A percentile compares a stretch with the other conserved stretches of the same genome.
phyloP scores from a whole-genome alignment of 2,888 invertebrate genomes.

The Boloria selene region DNA sequence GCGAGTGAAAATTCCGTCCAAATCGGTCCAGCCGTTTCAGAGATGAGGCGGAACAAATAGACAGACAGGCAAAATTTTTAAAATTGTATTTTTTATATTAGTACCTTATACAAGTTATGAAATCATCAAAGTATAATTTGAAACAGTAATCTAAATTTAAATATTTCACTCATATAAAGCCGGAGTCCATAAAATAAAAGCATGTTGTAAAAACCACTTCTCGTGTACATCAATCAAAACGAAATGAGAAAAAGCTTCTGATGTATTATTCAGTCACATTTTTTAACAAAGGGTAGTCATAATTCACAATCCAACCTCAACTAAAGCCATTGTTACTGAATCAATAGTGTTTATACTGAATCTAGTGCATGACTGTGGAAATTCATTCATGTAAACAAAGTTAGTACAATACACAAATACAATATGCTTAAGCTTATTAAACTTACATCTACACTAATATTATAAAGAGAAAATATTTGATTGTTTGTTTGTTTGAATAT shows the following conservation, averaged over 20 bases:
- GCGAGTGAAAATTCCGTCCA: no score
- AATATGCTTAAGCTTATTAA: no score
- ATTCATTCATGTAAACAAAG: not conserved
- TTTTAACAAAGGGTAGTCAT: not conserved
- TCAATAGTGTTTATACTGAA: not conserved
- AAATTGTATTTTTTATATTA: no score
- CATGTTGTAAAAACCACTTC: constrained; percentile 3
- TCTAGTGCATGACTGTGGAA: not conserved
- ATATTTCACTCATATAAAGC: constrained; percentile 7
- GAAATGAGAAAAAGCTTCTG: constrained; percentile 13
- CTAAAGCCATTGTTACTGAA: not conserved
- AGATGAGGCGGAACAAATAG: no score
- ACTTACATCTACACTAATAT: no score
- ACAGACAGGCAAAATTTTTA: no score
- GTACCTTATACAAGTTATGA: no score
- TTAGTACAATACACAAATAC: not conserved
- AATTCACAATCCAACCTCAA: not conserved
- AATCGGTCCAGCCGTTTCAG: no score
- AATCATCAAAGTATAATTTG: constrained; percentile 5
- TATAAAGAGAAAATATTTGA: no score
- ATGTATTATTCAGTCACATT: constrained; percentile 18
- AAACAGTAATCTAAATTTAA: constrained; percentile 1
- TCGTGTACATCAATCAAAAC: constrained; percentile 13
- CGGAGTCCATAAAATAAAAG: constrained; percentile 8
- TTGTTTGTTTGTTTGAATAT: no score